Percentiles rank a stretch among this genome's conserved stretches.
Evolutionary conservation across 2,113 vertebrate genomes (phyloP).

Genomic region (Dinomys branickii): DNA sequence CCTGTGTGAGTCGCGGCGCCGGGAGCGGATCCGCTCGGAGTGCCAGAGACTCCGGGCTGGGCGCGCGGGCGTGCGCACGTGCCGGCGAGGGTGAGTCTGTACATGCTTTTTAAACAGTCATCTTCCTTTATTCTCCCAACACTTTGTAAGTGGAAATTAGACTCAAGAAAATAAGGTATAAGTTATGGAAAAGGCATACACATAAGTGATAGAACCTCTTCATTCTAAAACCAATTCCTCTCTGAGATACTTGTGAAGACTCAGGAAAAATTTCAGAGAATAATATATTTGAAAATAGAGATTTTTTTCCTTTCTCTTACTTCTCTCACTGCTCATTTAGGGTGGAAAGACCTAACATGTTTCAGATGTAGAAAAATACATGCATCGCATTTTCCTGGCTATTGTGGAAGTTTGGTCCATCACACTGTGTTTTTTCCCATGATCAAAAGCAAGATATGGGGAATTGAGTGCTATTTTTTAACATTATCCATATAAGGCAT

Average conservation of each 20-base stretch:
- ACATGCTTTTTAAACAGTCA: neutral
- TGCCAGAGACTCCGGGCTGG: too few relatives aligned
- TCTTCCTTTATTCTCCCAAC: neutral
- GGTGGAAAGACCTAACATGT: neutral
- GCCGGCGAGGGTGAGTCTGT: too few relatives aligned
- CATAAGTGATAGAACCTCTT: neutral
- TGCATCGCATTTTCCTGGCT: neutral
- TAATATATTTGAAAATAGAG: conserved; percentile 32
- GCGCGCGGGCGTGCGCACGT: too few relatives aligned
- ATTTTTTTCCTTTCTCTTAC: neutral
- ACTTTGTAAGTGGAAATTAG: neutral
- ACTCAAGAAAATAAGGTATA: neutral
- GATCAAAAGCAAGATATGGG: neutral
- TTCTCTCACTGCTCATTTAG: neutral
- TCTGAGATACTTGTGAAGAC: neutral
- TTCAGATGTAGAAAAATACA: conserved; percentile 2
- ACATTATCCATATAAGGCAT: neutral
- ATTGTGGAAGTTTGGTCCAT: neutral
- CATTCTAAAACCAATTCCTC: neutral
- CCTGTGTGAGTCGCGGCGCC: too few relatives aligned
- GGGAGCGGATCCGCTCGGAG: too few relatives aligned
- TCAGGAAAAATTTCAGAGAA: conserved; percentile 6
- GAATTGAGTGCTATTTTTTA: neutral
- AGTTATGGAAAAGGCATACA: neutral
- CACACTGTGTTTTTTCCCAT: neutral